Conservation (phyloP, 1,140 invertebrate species). For the Monochamus saltuarius region DNA sequence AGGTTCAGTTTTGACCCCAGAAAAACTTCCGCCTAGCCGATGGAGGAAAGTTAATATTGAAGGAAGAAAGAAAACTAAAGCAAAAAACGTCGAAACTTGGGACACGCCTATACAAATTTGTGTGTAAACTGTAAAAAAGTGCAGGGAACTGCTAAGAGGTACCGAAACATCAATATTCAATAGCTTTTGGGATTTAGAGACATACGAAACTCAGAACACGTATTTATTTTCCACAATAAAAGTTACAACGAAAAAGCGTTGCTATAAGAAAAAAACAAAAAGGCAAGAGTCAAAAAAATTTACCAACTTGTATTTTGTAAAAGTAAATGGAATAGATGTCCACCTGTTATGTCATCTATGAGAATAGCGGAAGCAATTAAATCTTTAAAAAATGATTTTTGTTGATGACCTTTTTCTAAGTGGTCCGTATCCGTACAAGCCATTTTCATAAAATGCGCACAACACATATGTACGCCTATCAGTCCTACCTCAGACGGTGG, state of each 20-base stretch:
- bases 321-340: no score
- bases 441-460: conserved; percentile 10
- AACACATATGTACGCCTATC: not conserved
- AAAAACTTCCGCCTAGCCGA: not conserved
- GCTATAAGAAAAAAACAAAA: no score
- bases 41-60: not conserved
- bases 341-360: not conserved
- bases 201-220: no score
- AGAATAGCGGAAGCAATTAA: conserved; percentile 2
- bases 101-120: no score
- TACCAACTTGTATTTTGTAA: no score
- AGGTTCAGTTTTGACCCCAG: not conserved
- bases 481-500: not conserved
- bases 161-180: not conserved
- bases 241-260: no score
- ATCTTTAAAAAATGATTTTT: conserved; percentile 2
- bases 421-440: not conserved
- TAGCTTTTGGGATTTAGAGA: not conserved
- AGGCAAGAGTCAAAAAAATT: no score
- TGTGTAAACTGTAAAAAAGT: not conserved
- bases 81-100: not conserved
- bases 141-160: not conserved
- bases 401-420: not conserved
- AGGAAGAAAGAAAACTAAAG: not conserved
- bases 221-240: no score